These are phyloP conservation scores for Cryptus viduatorius DNA, from an alignment of 2,888 invertebrate genomes.

Conservation along the genomic window DNA sequence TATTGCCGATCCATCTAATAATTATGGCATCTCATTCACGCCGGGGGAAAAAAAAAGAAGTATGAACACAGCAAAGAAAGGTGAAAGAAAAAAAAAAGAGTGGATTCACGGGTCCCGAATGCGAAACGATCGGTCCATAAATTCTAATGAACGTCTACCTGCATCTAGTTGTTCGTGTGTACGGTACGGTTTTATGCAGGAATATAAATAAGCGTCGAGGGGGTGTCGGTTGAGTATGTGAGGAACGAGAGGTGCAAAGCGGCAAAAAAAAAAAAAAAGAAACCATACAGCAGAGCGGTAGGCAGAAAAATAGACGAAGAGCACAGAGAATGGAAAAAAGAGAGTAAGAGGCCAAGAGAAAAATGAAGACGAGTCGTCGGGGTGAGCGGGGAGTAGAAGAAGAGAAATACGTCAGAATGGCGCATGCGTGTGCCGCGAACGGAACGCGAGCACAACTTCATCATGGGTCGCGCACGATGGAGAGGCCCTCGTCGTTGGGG, in stretches of 20 bases:
- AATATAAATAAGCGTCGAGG: conserved; percentile 54
- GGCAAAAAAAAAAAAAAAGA: conserved; percentile 49
- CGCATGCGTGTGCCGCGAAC: conserved; percentile 71
- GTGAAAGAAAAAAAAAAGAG: conserved; percentile 27
- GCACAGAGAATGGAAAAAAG: conserved; percentile 2
- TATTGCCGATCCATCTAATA: conserved; percentile 66
- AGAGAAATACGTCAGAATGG: conserved; percentile 43
- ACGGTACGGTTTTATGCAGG: conserved; percentile 42
- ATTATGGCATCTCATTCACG: conserved; percentile 75
- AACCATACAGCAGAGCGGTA: conserved; percentile 18
- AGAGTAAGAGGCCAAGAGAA: conserved; percentile 37
- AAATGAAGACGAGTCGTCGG: conserved; percentile 52
- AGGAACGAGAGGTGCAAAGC: conserved; percentile 47
- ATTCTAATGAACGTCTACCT: conserved; percentile 83
- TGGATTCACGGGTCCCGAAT: conserved; percentile 42
- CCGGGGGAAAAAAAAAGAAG: conserved; percentile 26
- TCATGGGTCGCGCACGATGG: conserved; percentile 73
- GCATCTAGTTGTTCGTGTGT: conserved; percentile 59
- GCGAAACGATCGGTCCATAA: conserved; percentile 82
- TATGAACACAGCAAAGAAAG: conserved; percentile 39
- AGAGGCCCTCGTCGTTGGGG: conserved; percentile 48
- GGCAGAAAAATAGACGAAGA: conserved; percentile 43
- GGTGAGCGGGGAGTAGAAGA: background rate
- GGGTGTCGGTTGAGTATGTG: conserved; percentile 54
- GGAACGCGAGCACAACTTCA: conserved; percentile 75